Evolutionary conservation across 2,113 vertebrate species (phyloP), one percentile per base, ranked within the genome.

Genomic region (Crotophaga sulcirostris): DNA sequence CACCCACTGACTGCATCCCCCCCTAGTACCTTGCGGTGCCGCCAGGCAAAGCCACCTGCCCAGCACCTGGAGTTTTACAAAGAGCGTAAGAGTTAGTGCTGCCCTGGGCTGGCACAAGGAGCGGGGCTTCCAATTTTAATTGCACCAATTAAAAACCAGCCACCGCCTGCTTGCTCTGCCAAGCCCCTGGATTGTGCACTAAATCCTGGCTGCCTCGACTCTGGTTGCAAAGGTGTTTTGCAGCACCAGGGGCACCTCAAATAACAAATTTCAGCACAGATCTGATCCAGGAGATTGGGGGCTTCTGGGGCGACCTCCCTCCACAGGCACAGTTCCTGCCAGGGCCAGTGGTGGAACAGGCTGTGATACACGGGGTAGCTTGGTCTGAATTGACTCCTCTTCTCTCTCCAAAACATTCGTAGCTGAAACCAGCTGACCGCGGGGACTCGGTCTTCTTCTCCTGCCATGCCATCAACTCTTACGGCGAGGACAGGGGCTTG

Each of bases 381-480:
- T 16, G 0, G 42, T 10, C 56, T 89, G 62, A 84, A 9, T 0
- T 20, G 54, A 14, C 31, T 90, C 33, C 78, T 62, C 69, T 59
- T 72, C 47, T 90, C 16, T 51, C 72, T 56, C 86, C 38, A 19
- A n/a, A 59, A 74, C 1, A 2, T 28, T 90, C n/a, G 8, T 82
- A 99, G 99, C 98, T 99, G 89, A 99, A 99, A 87, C 99, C 99
- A 7, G 99, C 99, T 0, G 99, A 99, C 94, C 98, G 99, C 1
- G 99, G 99, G 84, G 99, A 99, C 96, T 99, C 99, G 0, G 99
- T 99, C 91, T 99, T 99, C 98, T 99, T 99, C 98, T 99, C 99
- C 90, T 99, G 99, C 88, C 99, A 99, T 0, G 99, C 99, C 81
- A 99, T 99, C 97, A 99, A 99, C 97, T 99, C 99, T 1, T 99